Evolutionary conservation across 2,888 invertebrate genomes (phyloP).

Genomic region (Apeira syringaria): DNA sequence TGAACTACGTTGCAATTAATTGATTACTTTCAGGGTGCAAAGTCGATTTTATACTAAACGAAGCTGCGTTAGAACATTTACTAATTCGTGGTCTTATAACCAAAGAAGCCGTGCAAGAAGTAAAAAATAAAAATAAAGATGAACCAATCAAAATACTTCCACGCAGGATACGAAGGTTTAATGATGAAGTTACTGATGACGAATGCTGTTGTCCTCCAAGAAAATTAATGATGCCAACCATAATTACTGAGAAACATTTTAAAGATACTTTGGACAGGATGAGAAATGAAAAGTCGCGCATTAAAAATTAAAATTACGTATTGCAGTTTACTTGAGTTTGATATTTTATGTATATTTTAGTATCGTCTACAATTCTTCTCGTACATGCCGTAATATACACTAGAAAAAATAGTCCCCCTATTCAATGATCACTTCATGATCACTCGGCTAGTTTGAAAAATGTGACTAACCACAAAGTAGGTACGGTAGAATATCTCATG

Average conservation of each 20-base stretch:
- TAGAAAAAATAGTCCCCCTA: no score
- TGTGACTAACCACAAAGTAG: no score
- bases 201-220: conserved; percentile 55
- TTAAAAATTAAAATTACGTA: no score
- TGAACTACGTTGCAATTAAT: no score
- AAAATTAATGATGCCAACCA: conserved; percentile 51
- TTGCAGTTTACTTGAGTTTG: no score
- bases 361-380: no score
- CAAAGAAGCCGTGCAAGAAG: conserved; percentile 30
- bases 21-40: conserved; percentile 50
- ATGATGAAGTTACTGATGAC: conserved; percentile 12
- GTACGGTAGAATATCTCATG: no score
- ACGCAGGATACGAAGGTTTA: conserved; percentile 22
- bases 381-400: no score
- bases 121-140: conserved; percentile 24
- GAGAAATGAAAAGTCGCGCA: no score
- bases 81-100: conserved; percentile 47
- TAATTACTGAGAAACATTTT: conserved; percentile 55
- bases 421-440: no score
- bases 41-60: conserved; percentile 49
- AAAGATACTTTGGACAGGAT: conserved; percentile 40
- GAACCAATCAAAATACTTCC: background rate
- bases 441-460: no score
- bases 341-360: no score
- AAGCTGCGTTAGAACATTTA: conserved; percentile 47